A percentile compares a stretch with the other conserved stretches of the same genome.
These are phyloP conservation scores for Zeuzera pyrina DNA, from an alignment of 2,888 invertebrate species.

Conservation along the genomic window DNA sequence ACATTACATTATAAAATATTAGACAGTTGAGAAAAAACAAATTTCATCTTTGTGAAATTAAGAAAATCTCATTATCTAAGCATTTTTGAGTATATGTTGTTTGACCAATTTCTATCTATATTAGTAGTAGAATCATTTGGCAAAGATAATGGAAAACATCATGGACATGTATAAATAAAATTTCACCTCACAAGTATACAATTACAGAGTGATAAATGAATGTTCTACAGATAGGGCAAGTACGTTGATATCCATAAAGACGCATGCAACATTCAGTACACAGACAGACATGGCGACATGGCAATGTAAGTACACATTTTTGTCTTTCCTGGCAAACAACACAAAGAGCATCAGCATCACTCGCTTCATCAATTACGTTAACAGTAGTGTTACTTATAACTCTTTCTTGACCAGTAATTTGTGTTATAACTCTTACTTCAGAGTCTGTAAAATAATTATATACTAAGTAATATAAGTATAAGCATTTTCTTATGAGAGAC, in stretches of 20 bases:
- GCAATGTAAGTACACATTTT: conserved; percentile 69
- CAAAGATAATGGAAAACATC: too few species aligned
- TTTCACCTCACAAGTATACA: conserved; percentile 69
- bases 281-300: conserved; percentile 71
- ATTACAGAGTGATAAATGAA: conserved; percentile 70
- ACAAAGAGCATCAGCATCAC: conserved; percentile 52
- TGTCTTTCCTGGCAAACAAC: conserved; percentile 70
- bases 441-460: conserved; percentile 53
- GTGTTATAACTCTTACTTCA: conserved; percentile 47
- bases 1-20: too few species aligned
- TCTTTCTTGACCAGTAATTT: conserved; percentile 17
- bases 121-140: too few species aligned
- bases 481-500: conserved; percentile 42
- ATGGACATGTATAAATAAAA: too few species aligned
- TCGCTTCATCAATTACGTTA: conserved; percentile 11
- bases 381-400: conserved; percentile 18
- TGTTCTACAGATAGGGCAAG: conserved; percentile 70
- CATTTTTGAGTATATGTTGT: too few species aligned
- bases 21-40: too few species aligned
- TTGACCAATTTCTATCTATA: too few species aligned
- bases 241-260: conserved; percentile 62
- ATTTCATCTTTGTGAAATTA: too few species aligned
- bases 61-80: too few species aligned
- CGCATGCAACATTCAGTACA: conserved; percentile 65
- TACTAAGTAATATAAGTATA: conserved; percentile 45